A percentile compares a stretch with the other conserved stretches of the same genome.
phyloP scores from a whole-genome alignment of 2,888 invertebrate genomes.

The Phalera bucephala region DNA sequence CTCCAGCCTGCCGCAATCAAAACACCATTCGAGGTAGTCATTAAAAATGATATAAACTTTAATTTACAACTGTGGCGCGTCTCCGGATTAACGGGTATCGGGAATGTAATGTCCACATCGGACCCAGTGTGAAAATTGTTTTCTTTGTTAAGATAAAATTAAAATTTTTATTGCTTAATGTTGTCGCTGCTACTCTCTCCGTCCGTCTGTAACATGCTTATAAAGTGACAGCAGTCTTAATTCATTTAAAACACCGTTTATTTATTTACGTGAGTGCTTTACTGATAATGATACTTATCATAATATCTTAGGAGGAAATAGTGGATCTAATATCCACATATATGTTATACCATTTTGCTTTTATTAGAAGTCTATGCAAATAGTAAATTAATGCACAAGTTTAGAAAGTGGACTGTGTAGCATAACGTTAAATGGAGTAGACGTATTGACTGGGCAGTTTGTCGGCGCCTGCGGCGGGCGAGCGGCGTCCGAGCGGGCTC shows the following conservation, averaged over 20 bases:
- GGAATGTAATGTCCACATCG: constrained; percentile 69
- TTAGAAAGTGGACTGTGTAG: no score
- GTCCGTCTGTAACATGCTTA: no score
- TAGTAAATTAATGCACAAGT: no score
- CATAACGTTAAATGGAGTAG: no score
- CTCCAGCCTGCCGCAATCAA: constrained; percentile 80
- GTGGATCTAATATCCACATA: no score
- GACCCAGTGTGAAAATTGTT: constrained; percentile 61
- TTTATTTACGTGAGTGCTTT: no score
- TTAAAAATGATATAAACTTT: constrained; percentile 82
- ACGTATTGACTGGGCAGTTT: constrained; percentile 4
- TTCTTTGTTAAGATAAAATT: constrained; percentile 62
- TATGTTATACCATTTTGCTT: no score
- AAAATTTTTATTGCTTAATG: constrained; percentile 53
- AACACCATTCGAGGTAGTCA: constrained; percentile 77
- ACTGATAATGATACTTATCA: no score
- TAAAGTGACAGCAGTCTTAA: constrained; percentile 24
- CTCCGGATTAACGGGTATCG: constrained; percentile 75
- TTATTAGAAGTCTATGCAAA: no score
- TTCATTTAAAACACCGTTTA: no score
- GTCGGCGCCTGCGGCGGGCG: constrained; percentile 9
- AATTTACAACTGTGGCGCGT: constrained; percentile 73
- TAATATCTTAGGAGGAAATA: no score
- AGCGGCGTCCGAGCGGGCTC: constrained; percentile 3
- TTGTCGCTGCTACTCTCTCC: constrained; percentile 28